phyloP scores from a whole-genome alignment of 2,113 vertebrate species.

The Neodontobutis hainanensis region DNA sequence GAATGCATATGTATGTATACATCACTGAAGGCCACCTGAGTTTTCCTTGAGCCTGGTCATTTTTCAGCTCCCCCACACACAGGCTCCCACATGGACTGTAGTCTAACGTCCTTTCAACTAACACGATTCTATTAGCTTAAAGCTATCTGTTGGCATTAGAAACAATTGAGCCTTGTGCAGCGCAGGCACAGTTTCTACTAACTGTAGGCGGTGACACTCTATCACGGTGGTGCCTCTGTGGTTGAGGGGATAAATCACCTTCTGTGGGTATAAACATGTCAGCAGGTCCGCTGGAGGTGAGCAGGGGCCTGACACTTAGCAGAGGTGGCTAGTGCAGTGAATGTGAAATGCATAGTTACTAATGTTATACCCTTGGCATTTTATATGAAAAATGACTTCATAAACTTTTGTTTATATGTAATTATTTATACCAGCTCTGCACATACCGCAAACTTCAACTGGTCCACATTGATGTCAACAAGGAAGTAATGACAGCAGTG shows the following conservation, averaged over 20 bases:
- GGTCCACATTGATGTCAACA: no score
- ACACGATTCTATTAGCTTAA: background rate
- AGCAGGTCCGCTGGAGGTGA: conserved; percentile 22
- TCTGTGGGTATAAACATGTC: conserved; percentile 61
- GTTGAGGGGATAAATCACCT: conserved; percentile 51
- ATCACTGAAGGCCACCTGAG: conserved; percentile 34
- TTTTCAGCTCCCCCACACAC: conserved; percentile 52
- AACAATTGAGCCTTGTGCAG: conserved; percentile 23
- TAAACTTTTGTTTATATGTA: no score
- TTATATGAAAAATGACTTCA: no score
- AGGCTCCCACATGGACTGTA: background rate
- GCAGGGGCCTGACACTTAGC: conserved; percentile 28
- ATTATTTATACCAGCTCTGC: no score
- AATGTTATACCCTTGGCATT: no score
- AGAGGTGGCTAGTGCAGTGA: background rate
- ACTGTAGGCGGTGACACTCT: conserved; percentile 20
- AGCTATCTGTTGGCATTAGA: conserved; percentile 2
- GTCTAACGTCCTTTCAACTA: background rate
- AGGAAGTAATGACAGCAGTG: no score
- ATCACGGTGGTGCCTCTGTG: conserved; percentile 14
- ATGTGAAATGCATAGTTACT: no score
- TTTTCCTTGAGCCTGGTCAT: conserved; percentile 38
- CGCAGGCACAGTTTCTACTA: conserved; percentile 15
- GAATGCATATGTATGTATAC: conserved; percentile 32
- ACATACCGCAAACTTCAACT: no score